Evolutionary conservation across 2,113 vertebrate genomes (phyloP).

Genomic region (Cacatua alba): DNA sequence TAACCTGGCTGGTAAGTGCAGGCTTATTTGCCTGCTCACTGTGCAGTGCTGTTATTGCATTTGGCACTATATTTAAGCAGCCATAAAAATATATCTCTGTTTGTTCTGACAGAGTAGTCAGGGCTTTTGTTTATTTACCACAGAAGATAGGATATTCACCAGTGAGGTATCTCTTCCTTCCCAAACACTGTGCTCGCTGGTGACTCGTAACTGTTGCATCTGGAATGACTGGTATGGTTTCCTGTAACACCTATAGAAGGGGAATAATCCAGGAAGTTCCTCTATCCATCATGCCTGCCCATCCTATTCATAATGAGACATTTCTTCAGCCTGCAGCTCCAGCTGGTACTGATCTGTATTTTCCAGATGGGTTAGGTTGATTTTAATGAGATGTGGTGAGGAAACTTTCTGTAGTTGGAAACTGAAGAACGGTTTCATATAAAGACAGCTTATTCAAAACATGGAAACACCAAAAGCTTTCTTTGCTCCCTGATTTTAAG

Average conservation of each 20-base stretch:
- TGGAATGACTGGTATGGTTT: slow-evolving; percentile 4
- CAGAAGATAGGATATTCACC: not conserved
- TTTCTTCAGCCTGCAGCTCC: not conserved
- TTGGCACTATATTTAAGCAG: not conserved
- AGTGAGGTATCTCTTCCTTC: not conserved
- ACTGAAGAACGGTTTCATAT: not conserved
- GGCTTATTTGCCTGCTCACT: not conserved
- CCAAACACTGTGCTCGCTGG: not conserved
- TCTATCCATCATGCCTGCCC: not conserved
- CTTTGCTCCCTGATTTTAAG: not conserved
- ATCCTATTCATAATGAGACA: not conserved
- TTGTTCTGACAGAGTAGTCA: not conserved
- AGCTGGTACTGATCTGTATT: not conserved
- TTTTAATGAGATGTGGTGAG: not conserved
- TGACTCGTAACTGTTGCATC: slow-evolving; percentile 2
- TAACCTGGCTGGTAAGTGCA: not conserved
- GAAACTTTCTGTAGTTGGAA: not conserved
- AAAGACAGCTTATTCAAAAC: not conserved
- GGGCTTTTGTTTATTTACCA: not conserved
- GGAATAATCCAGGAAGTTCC: not conserved
- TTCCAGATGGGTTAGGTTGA: not conserved
- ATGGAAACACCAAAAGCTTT: not conserved
- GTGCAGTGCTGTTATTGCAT: not conserved
- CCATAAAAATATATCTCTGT: not conserved
- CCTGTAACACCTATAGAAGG: not conserved